These are phyloP conservation scores for Xyrichtys novacula DNA, from an alignment of 2,797 vertebrate genomes.

Conservation along the genomic window DNA sequence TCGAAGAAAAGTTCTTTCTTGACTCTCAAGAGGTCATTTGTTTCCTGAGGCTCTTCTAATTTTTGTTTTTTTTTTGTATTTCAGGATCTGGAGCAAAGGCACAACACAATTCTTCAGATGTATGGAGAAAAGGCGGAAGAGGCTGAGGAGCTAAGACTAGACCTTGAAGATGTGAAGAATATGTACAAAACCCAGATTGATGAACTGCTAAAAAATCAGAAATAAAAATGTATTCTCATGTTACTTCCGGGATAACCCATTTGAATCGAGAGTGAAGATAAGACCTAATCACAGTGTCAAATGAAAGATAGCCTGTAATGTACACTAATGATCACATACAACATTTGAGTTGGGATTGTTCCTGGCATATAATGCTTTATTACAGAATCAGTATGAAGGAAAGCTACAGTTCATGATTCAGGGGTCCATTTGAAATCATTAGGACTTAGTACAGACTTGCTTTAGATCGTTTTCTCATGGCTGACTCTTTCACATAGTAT, in stretches of 20 bases:
- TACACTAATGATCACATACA: constrained; percentile 39
- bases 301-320: constrained; percentile 46
- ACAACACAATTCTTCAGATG: constrained; percentile 99
- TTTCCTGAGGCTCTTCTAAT: background rate
- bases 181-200: constrained; percentile 99
- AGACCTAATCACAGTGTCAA: constrained; percentile 46
- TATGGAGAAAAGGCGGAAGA: constrained; percentile 99
- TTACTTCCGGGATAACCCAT: constrained; percentile 17
- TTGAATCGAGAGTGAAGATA: constrained; percentile 33
- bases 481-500: constrained; percentile 28
- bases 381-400: constrained; percentile 58
- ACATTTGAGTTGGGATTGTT: constrained; percentile 49
- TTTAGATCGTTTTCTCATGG: constrained; percentile 27
- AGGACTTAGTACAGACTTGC: constrained; percentile 8
- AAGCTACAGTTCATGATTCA: constrained; percentile 31
- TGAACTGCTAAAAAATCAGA: constrained; percentile 92
- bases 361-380: constrained; percentile 28
- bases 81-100: constrained; percentile 97
- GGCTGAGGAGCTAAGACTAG: constrained; percentile 94
- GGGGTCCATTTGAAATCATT: constrained; percentile 32
- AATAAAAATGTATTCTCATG: constrained; percentile 66
- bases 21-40: background rate
- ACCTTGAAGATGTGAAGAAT: constrained; percentile 98
- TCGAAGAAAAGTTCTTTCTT: no score
- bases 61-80: constrained; percentile 39